These are phyloP conservation scores for Leptura quadrifasciata DNA, from an alignment of 2,888 invertebrate species.

Conservation along the genomic window DNA sequence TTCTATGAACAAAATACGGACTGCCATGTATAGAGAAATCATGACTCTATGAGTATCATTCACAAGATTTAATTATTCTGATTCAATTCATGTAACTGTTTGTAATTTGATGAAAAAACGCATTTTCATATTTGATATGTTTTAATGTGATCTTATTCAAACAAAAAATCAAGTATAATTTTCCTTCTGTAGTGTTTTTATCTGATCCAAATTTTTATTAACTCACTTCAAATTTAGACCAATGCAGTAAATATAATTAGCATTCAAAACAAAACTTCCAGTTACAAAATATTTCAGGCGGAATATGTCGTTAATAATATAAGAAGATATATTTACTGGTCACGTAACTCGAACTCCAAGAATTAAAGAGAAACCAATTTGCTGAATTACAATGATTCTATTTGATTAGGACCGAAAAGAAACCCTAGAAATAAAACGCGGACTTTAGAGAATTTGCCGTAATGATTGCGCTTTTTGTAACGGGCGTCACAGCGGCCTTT, in stretches of 20 bases:
- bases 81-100: too few relatives aligned
- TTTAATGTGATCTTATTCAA: too few relatives aligned
- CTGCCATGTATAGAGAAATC: too few relatives aligned
- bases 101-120: too few relatives aligned
- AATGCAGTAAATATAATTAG: background rate
- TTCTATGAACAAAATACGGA: too few relatives aligned
- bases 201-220: too few relatives aligned
- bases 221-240: too few relatives aligned
- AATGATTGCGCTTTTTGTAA: slow-evolving; percentile 34
- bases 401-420: slow-evolving; percentile 33
- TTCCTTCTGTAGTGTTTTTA: too few relatives aligned
- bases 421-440: slow-evolving; percentile 26
- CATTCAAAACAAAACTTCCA: background rate
- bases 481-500: background rate
- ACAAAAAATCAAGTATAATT: too few relatives aligned
- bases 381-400: slow-evolving; percentile 26
- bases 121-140: too few relatives aligned
- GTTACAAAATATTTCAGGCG: background rate
- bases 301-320: background rate
- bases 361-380: slow-evolving; percentile 27
- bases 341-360: slow-evolving; percentile 32
- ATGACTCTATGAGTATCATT: too few relatives aligned
- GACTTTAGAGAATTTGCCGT: slow-evolving; percentile 25
- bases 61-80: too few relatives aligned
- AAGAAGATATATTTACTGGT: background rate